Base-by-base conservation (phyloP, 1,140 invertebrate genomes). In the Drosophila saltans region DNA sequence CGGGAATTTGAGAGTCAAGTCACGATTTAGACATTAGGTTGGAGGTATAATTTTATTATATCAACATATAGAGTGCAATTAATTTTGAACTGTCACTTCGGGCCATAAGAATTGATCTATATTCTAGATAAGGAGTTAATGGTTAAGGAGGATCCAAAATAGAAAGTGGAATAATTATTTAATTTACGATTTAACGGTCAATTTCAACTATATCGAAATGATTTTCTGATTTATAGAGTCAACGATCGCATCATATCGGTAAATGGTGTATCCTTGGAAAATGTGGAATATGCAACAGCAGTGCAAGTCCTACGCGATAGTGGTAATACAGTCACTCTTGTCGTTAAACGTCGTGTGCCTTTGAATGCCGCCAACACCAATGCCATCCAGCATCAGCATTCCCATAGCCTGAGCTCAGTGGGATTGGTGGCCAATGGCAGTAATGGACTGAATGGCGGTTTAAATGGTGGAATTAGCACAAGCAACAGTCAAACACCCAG, bases 191-290 rank as follows among this genome's bases (percentile, higher is more conserved):
- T 2, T 30, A 0, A 30, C 4, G 28, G 4, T 30, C 4, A 30
- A 2, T 30, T 30, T 30, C 2, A 30, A 30, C 4, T 16, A 16
- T 16, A 16, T 16, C 16, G 16, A 16, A 16, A 16, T 16, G 16
- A 16, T 16, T 16, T 16, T 16, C 4, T 30, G 28, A 30, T 30
- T 30, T 30, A 30, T 94, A 99, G 98, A 93, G 97, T 99, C 10
- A 99, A 99, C 92, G 99, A 99, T 93, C 95, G 98, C 71, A 98
- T 99, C 80, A 96, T 99, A 68, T 98, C 97, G 57, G 98, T 98
- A 1, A 99, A 99, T 93, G 97, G 98, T 3, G 96, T 98, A 30
- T 97, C 97, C 0, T 93, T 99, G 72, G 98, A 99, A 92, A 98
- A 99, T 92, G 98, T 99, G 33, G 98, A 99, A 92, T 99, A 99